Evolutionary conservation across 2,888 invertebrate genomes (phyloP), one percentile per base, ranked within the genome.

Genomic region (Aspidiotus rigidus): DNA sequence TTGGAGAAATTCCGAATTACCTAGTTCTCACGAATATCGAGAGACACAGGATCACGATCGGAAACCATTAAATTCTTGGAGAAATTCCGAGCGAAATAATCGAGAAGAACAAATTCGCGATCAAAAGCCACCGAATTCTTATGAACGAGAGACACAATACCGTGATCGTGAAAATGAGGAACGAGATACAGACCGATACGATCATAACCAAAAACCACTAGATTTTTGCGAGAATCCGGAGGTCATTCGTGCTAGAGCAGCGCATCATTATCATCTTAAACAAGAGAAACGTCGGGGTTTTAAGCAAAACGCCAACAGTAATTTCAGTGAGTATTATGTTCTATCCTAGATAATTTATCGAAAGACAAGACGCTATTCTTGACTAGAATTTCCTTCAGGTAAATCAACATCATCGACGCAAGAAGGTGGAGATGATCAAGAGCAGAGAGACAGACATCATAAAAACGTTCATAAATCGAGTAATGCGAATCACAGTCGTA

Each of bases 221-320:
- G 64, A 64, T 53, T 64, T 64, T 41, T 64, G 64, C 28, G 56
- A 64, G 55, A 64, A 64, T 56, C 64, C 64, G 2, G 64, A 64
- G 55, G 10, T 15, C 9, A n/a, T 41, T 17, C 54, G 64, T 8
- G 64, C 56, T 54, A 16, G 55, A 56, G 11, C 13, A 7, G 64
- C 55, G 1, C 57, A 64, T 13, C 54, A 41, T 41, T 15, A 57
- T 16, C 15, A 42, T 41, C 42, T 41, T 16, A 56, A 55, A 10
- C 41, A 56, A 41, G 64, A 64, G 10, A 42, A 28, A 41, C 55
- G 42, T 57, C 64, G 11, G 7, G 28, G 28, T 28, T 28, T 5
- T 28, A 28, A 28, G 5, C 28, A 28, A 28, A 1, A 28, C 28
- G 5, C 28, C 2, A 28, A 28, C 28, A 28, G 28, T 28, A 1